These are phyloP conservation scores for Pocota personata DNA, from an alignment of 2,888 invertebrate species.

Conservation along the genomic window DNA sequence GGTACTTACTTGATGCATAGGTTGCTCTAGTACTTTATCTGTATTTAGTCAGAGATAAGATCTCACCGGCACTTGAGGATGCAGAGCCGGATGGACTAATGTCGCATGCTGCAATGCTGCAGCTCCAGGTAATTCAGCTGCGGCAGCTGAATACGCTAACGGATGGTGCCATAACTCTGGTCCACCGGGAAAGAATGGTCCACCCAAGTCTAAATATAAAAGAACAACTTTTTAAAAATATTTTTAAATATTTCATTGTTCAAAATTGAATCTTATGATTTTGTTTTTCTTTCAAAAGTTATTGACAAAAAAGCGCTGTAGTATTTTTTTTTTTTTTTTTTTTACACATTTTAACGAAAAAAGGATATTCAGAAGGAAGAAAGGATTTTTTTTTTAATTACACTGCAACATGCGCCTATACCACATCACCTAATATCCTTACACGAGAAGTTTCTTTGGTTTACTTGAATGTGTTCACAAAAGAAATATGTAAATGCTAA, in stretches of 20 bases:
- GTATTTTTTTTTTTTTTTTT: constrained; percentile 6
- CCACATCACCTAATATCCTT: constrained; percentile 68
- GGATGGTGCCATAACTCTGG: constrained; percentile 98
- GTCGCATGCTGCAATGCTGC: constrained; percentile 93
- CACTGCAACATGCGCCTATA: constrained; percentile 73
- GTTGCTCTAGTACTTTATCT: constrained; percentile 83
- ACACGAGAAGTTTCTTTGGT: constrained; percentile 1
- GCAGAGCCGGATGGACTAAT: constrained; percentile 97
- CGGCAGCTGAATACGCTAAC: constrained; percentile 90
- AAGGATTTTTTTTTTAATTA: constrained; percentile 44
- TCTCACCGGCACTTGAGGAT: constrained; percentile 98
- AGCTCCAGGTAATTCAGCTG: constrained; percentile 92
- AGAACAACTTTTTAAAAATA: background rate
- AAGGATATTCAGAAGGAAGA: constrained; percentile 53
- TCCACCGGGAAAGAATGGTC: constrained; percentile 97
- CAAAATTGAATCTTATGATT: background rate
- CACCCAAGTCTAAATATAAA: constrained; percentile 91
- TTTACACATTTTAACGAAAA: constrained; percentile 48
- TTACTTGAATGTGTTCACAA: constrained; percentile 19
- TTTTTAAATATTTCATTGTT: constrained; percentile 24
- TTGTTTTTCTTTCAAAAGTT: constrained; percentile 28
- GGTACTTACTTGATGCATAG: constrained; percentile 82
- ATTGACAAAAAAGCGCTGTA: constrained; percentile 67
- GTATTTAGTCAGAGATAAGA: constrained; percentile 98
- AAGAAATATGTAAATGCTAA: constrained; percentile 5